phyloP scores from a whole-genome alignment of 2,113 vertebrate genomes.

The Ciconia maguari region DNA sequence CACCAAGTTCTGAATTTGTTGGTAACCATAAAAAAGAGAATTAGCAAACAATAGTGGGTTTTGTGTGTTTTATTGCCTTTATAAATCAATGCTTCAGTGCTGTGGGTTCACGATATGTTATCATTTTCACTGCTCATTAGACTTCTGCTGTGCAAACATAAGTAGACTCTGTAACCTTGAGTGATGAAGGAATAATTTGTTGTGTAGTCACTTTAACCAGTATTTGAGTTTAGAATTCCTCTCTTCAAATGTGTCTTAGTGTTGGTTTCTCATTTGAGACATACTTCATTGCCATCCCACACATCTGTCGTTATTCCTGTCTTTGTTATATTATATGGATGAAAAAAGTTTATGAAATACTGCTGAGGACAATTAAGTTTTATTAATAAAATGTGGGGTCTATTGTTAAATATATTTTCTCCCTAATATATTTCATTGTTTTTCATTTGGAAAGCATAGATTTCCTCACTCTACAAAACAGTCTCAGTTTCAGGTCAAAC shows the following conservation, averaged over 20 bases:
- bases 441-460: background rate
- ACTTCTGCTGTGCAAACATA: background rate
- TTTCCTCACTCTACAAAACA: background rate
- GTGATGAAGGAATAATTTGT: background rate
- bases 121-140: slow-evolving; percentile 17
- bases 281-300: background rate
- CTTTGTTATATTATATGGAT: background rate
- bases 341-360: background rate
- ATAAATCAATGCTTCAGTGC: background rate
- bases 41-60: background rate
- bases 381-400: background rate
- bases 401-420: background rate
- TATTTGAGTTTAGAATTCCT: background rate
- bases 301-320: background rate
- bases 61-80: background rate
- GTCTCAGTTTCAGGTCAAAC: background rate
- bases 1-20: background rate
- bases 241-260: background rate
- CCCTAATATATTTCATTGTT: background rate
- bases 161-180: background rate
- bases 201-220: background rate
- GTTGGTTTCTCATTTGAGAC: background rate
- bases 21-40: background rate
- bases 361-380: background rate
- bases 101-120: background rate